Conservation (phyloP, 1,140 invertebrate genomes). For the Andrena cerasifolii region DNA sequence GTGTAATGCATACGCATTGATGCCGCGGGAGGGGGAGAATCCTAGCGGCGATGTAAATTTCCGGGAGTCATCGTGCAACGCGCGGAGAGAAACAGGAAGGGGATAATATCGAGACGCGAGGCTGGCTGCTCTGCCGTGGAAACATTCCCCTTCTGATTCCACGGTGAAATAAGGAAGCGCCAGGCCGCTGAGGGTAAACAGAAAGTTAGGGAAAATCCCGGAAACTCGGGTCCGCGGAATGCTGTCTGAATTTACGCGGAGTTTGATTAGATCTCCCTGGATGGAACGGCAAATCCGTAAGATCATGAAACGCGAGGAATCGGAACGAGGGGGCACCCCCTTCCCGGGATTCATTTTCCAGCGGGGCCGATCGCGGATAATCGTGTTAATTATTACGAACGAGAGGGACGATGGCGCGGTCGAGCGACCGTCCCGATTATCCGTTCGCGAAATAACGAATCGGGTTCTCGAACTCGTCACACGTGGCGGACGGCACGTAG, state of each 20-base stretch:
- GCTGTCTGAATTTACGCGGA: too few species aligned
- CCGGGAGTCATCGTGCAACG: slow-evolving; percentile 17
- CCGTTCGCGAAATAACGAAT: slow-evolving; percentile 58
- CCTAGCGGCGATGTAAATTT: slow-evolving; percentile 25
- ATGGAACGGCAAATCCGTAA: too few species aligned
- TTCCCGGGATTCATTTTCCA: too few species aligned
- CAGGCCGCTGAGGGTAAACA: neutral
- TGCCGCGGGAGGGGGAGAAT: slow-evolving; percentile 12
- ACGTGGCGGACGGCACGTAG: slow-evolving; percentile 33
- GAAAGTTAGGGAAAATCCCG: neutral
- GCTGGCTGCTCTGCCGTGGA: neutral
- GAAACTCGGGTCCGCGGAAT: neutral
- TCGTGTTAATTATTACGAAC: too few species aligned
- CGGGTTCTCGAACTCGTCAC: slow-evolving; percentile 56
- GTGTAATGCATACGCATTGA: slow-evolving; percentile 41
- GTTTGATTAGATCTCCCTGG: too few species aligned
- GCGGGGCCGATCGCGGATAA: too few species aligned
- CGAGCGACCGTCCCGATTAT: slow-evolving; percentile 30
- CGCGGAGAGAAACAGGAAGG: slow-evolving; percentile 29
- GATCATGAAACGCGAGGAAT: too few species aligned
- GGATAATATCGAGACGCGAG: slow-evolving; percentile 17
- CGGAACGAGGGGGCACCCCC: too few species aligned
- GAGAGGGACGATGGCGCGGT: too few species aligned
- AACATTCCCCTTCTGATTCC: slow-evolving; percentile 30
- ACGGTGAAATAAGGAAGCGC: too few species aligned